Base-by-base conservation (phyloP, 1,140 invertebrate species). In the Microplitis demolitor region DNA sequence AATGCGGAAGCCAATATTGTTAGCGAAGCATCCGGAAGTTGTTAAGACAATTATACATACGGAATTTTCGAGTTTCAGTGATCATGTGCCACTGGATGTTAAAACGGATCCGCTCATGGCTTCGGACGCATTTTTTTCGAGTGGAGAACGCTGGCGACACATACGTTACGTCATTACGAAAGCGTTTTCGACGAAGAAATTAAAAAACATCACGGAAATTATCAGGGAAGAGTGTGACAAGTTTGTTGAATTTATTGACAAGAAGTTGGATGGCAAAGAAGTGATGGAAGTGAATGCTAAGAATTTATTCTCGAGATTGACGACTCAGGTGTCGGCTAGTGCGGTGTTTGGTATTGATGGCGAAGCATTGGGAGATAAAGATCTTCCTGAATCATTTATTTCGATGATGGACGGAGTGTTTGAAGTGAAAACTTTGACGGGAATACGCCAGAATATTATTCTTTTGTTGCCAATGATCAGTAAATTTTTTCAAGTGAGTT, bases 11-110 rank as follows among this genome's bases (percentile, higher is more conserved):
- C 84, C 83, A 0, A 61, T 69, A 4, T 66, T 87, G 3, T 13
- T 87, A 6, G 5, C 86, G 0, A 75, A 80, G 5, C 82, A 87
- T 66, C 82, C 80, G 3, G 79, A 84, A 69, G 31, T 87, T 0
- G 73, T 86, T 0, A 83, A 85, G 62, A 80, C 51, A 9, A 74
- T 87, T 0, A 11, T 87, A 0, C 77, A 83, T 4, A 83, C 80
- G 8, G 81, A 85, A 35, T 88, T 87, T 31, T n/a, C 24, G 4
- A 0, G 71, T 45, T 61, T 82, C 31, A n/a, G 76, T 76, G 11
- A 73, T 5, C 31, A 77, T 2, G 72, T 73, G 14, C n/a, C 35
- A 4, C 2, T 81, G 5, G 37, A 76, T 16, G 61, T 72, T 4
- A 34, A 80, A 0, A 16, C 68, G 0, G 78, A 82, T 51, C 78